phyloP scores from a whole-genome alignment of 1,140 invertebrate species.

The Drosophila fuyamai region DNA sequence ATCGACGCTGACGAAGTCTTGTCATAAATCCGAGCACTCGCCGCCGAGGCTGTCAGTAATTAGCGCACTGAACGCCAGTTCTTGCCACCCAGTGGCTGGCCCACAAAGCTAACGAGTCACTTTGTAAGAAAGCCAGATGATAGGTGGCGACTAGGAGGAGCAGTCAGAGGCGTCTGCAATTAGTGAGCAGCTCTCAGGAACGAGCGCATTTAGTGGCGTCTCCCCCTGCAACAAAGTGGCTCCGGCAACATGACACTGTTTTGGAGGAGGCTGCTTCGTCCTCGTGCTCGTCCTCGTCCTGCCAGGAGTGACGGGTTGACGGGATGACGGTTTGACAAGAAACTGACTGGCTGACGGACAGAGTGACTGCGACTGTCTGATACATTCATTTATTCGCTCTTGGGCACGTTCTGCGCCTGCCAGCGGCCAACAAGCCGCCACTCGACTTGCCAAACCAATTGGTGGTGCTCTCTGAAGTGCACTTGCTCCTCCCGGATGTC shows the following conservation, averaged over 20 bases:
- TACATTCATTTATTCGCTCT: conserved; percentile 66
- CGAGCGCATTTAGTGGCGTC: conserved; percentile 70
- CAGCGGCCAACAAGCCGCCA: conserved; percentile 55
- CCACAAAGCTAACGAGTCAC: conserved; percentile 75
- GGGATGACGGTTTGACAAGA: conserved; percentile 20
- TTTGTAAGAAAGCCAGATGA: conserved; percentile 68
- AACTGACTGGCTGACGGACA: conserved; percentile 34
- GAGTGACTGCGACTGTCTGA: conserved; percentile 51
- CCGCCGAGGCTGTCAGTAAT: conserved; percentile 68
- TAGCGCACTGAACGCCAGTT: conserved; percentile 67
- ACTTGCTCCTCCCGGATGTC: conserved; percentile 59
- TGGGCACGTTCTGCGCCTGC: conserved; percentile 60
- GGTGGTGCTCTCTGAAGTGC: conserved; percentile 39
- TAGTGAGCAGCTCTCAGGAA: conserved; percentile 62
- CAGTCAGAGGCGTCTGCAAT: conserved; percentile 68
- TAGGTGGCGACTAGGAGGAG: conserved; percentile 1
- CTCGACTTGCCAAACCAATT: conserved; percentile 70
- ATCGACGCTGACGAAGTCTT: conserved; percentile 59
- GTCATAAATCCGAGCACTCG: conserved; percentile 73
- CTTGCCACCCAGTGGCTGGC: conserved; percentile 11
- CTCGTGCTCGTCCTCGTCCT: background rate
- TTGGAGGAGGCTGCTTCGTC: conserved; percentile 32
- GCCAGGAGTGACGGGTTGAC: conserved; percentile 27
- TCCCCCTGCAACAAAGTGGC: conserved; percentile 61
- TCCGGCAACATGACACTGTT: conserved; percentile 70